Conservation (phyloP, 2,797 vertebrate species). For the Austrolebias charrua region DNA sequence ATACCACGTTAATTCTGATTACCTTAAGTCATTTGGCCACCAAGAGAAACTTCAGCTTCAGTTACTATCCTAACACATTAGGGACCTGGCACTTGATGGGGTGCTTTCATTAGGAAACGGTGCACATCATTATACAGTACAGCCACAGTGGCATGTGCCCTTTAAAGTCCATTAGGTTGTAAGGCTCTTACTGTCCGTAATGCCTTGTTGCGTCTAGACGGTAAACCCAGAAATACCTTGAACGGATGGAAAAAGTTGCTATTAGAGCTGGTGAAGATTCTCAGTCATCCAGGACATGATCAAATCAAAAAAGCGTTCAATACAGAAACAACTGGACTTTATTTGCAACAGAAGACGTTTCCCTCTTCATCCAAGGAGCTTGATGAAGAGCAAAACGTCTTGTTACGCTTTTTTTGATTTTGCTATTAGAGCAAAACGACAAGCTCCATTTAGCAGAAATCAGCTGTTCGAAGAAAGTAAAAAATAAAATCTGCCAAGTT, state of each 20-base stretch:
- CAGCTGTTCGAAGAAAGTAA: background rate
- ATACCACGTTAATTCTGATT: slow-evolving; percentile 72
- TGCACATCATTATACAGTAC: slow-evolving; percentile 3
- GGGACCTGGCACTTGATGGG: slow-evolving; percentile 6
- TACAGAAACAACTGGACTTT: no score
- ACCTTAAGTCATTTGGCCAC: slow-evolving; percentile 61
- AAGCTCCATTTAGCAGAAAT: background rate
- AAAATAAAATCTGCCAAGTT: background rate
- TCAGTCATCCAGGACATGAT: no score
- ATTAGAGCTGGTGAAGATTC: no score
- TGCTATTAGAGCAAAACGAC: slow-evolving; percentile 21
- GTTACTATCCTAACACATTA: slow-evolving; percentile 47
- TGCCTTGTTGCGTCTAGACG: slow-evolving; percentile 60
- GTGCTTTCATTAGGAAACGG: background rate
- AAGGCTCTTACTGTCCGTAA: slow-evolving; percentile 75
- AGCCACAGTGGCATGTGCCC: slow-evolving; percentile 25
- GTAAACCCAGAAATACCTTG: slow-evolving; percentile 58
- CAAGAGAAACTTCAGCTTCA: slow-evolving; percentile 22
- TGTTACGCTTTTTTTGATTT: no score
- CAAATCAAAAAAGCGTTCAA: no score
- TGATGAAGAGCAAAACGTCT: no score
- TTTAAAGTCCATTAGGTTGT: slow-evolving; percentile 71
- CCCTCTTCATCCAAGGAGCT: no score
- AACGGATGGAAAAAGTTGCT: slow-evolving; percentile 41
- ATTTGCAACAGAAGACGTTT: no score